phyloP scores from a whole-genome alignment of 2,797 vertebrate genomes.

The Muscicapa striata region DNA sequence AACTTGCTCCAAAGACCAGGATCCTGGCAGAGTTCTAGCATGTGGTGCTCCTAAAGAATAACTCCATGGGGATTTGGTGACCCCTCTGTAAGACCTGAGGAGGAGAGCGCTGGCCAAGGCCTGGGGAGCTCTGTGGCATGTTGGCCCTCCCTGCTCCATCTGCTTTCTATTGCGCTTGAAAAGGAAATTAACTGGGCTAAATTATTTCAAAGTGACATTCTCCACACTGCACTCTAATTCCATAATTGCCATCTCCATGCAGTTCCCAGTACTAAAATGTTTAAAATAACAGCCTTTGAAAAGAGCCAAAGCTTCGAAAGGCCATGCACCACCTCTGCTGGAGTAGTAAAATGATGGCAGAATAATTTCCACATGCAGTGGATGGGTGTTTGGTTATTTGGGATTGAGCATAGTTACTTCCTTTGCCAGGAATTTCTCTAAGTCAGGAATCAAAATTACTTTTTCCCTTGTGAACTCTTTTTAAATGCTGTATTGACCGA shows the following conservation, averaged over 20 bases:
- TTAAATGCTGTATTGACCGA: neutral
- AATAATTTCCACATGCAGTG: constrained; percentile 62
- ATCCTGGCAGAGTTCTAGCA: neutral
- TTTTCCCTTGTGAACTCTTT: constrained; percentile 11
- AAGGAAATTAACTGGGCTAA: constrained; percentile 56
- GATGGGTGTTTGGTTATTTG: constrained; percentile 29
- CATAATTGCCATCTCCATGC: constrained; percentile 40
- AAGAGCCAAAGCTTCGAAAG: constrained; percentile 42
- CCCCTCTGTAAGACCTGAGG: constrained; percentile 19
- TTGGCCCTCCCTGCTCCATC: constrained; percentile 54
- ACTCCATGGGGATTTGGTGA: constrained; percentile 13
- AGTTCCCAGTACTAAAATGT: constrained; percentile 33
- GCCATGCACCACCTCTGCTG: constrained; percentile 29
- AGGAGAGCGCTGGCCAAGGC: constrained; percentile 12
- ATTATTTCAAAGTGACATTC: constrained; percentile 65
- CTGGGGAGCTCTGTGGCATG: constrained; percentile 41
- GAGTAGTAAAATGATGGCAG: constrained; percentile 60
- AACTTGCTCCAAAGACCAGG: neutral
- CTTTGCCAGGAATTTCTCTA: constrained; percentile 53
- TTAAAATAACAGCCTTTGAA: constrained; percentile 42
- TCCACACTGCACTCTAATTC: constrained; percentile 53
- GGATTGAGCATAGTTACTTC: constrained; percentile 11
- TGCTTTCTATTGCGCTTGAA: constrained; percentile 62
- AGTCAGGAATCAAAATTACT: constrained; percentile 20
- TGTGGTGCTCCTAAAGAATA: constrained; percentile 5